These are phyloP conservation scores for Zaprionus davidi DNA, from an alignment of 1,140 invertebrate genomes.

Conservation along the genomic window DNA sequence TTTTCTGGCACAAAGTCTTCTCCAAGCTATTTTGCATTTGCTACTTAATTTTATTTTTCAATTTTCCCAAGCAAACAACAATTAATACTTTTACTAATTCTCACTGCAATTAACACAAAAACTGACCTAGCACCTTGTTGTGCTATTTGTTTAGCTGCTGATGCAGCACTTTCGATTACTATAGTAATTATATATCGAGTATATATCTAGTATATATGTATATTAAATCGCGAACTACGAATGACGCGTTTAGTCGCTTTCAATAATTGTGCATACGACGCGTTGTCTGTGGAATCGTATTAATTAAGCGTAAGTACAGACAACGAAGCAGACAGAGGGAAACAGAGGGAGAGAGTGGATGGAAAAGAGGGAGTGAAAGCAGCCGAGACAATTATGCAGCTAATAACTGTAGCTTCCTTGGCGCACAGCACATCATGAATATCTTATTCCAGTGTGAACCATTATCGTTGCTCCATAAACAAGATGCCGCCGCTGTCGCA, in stretches of 20 bases:
- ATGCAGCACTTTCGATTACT: background rate
- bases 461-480: slow-evolving; percentile 62
- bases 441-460: slow-evolving; percentile 44
- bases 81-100: background rate
- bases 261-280: background rate
- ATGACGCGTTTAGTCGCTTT: background rate
- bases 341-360: background rate
- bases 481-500: slow-evolving; percentile 62
- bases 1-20: background rate
- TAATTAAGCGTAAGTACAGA: slow-evolving; percentile 29
- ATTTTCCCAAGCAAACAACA: background rate
- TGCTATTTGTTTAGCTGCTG: background rate
- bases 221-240: background rate
- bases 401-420: slow-evolving; percentile 57
- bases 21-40: slow-evolving; percentile 4
- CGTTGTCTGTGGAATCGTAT: background rate
- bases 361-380: background rate
- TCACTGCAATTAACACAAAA: background rate
- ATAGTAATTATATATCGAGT: background rate
- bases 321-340: slow-evolving; percentile 30
- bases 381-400: background rate
- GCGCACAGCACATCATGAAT: slow-evolving; percentile 37
- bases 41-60: background rate
- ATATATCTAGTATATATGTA: background rate
- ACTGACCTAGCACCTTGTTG: background rate